Base-by-base conservation (phyloP, 37 sponge, comb jelly and placozoan species). In the Chondrosia reniformis region DNA sequence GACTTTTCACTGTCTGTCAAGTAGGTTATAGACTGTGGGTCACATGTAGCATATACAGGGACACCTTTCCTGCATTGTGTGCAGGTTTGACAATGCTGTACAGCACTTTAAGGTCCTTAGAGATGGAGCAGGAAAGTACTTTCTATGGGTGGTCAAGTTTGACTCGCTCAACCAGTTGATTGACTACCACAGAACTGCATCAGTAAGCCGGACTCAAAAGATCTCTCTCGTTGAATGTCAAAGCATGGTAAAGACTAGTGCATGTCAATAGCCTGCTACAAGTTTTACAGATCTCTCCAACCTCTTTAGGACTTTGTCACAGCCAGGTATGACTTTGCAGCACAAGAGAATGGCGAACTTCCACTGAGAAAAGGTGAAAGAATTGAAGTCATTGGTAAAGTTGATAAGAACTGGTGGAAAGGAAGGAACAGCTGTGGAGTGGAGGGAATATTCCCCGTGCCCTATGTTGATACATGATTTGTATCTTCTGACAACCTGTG, bases 131-230 rank as follows among this genome's bases (percentile, higher is more conserved):
- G 99, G 99, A 24, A 98, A 95, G 66, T 98, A 98, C 64, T 98
- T 98, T 83, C 84, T 98, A 45, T 98, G 99, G 99, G 94, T 98
- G 46, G 94, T 95, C 41, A 98, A 98, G 63, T 98, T 98, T 83
- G 86, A 83, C 62, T 95, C 96, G 3, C 86, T 98, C 36, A 98
- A 98, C 62, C 84, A 96, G 56, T 80, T 98, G 44, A 83, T 98
- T 22, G 89, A 93, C 45, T 98, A 98, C 76, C 99, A 98, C 52
- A 67, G 92, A 41, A 91, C 94, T 32, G 88, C 97, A 6, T 93
- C 94, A 31, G 95, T 98, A 55, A 91, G 92, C 52, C 94, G 97
- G 13, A 93, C 96, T 25, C 99, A 98, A 49, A 88, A 84, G 27
- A 98, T 98, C 32, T 93, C 81, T 40, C 87, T 98, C n/a, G n/a